A percentile compares a stretch with the other conserved stretches of the same genome.
Conservation (phyloP, 1,140 invertebrate species). For the Argopecten irradians region DNA sequence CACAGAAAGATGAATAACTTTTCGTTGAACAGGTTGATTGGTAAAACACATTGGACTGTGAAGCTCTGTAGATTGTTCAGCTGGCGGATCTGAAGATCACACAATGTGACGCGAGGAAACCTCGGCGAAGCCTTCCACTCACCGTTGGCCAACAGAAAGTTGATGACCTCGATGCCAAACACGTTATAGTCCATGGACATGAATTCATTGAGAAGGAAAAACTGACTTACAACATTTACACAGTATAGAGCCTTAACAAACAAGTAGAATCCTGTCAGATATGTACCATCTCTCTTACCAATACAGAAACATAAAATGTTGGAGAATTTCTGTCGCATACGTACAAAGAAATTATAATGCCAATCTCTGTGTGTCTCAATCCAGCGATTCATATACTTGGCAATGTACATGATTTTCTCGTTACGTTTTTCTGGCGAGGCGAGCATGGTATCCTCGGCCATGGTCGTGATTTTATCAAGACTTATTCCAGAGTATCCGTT, state of each 20-base stretch:
- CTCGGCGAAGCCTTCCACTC: constrained; percentile 74
- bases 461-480: constrained; percentile 79
- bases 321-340: constrained; percentile 61
- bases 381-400: constrained; percentile 66
- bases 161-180: constrained; percentile 77
- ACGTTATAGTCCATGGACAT: constrained; percentile 68
- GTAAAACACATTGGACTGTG: constrained; percentile 78
- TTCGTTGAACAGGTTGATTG: constrained; percentile 79
- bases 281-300: constrained; percentile 78
- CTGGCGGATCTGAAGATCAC: constrained; percentile 79
- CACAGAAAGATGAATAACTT: constrained; percentile 79
- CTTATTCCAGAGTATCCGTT: constrained; percentile 65
- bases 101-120: constrained; percentile 79
- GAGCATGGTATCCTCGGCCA: constrained; percentile 79
- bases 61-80: constrained; percentile 71
- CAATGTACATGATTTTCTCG: constrained; percentile 60
- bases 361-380: constrained; percentile 59
- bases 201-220: constrained; percentile 73
- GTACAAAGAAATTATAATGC: constrained; percentile 59
- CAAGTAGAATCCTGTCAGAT: constrained; percentile 78
- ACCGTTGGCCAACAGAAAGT: constrained; percentile 70
- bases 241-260: constrained; percentile 69
- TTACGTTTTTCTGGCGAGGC: constrained; percentile 61
- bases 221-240: constrained; percentile 70
- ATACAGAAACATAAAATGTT: constrained; percentile 68